Evolutionary conservation across 2,113 vertebrate genomes (phyloP).

Genomic region (Pseudopipra pipra): DNA sequence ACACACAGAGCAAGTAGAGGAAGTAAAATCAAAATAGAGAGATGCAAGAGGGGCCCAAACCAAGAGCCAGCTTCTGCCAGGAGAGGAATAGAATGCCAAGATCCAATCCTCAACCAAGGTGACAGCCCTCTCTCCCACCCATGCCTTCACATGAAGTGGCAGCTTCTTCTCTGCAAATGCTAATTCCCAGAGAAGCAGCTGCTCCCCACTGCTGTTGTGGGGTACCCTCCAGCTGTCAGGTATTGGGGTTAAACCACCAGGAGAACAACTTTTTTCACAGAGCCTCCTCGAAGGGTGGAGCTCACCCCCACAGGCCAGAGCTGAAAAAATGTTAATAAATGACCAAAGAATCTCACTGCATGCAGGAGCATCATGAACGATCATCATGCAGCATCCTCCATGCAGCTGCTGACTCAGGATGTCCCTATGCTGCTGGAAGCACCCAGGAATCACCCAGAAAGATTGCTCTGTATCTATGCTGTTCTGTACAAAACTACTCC

Average conservation of each 20-base stretch:
- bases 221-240: not conserved
- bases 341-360: not conserved
- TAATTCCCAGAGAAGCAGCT: not conserved
- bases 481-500: not conserved
- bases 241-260: not conserved
- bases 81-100: not conserved
- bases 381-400: not conserved
- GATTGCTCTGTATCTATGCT: not conserved
- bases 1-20: not conserved
- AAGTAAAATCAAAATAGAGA: not conserved
- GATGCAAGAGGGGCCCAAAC: not conserved
- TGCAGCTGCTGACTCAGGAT: not conserved
- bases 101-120: not conserved
- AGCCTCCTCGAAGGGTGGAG: not conserved
- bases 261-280: not conserved
- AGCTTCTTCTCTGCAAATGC: not conserved
- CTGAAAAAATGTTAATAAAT: not conserved
- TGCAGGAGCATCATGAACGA: not conserved
- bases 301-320: not conserved
- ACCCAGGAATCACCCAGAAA: not conserved
- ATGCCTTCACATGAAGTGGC: accelerated
- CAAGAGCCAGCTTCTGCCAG: not conserved
- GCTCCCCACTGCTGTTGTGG: not conserved
- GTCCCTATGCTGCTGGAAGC: not conserved
- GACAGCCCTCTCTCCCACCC: not conserved